phyloP scores from a whole-genome alignment of 2,113 vertebrate genomes.

The Bos javanicus region DNA sequence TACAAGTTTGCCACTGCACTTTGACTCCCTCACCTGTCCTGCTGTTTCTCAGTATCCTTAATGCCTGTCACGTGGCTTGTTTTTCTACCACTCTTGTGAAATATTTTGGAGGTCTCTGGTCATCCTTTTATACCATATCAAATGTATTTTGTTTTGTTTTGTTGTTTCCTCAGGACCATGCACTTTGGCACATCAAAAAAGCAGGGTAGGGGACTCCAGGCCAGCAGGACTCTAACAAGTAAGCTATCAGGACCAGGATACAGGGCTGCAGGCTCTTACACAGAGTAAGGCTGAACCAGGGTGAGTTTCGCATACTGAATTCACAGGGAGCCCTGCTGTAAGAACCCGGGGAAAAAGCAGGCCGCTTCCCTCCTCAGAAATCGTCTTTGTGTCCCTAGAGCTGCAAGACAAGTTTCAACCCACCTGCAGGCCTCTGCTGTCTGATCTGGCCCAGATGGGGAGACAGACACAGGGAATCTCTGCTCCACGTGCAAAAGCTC shows the following conservation, averaged over 20 bases:
- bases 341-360: fast-evolving
- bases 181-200: background rate
- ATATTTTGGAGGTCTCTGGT: background rate
- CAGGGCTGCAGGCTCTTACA: background rate
- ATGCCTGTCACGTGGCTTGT: background rate
- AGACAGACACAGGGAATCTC: background rate
- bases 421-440: background rate
- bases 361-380: background rate
- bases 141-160: background rate
- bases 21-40: fast-evolving
- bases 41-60: background rate
- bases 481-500: fast-evolving
- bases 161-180: background rate
- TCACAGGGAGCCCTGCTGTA: fast-evolving
- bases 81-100: background rate
- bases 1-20: no score
- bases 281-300: fast-evolving
- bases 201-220: background rate
- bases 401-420: background rate
- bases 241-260: background rate
- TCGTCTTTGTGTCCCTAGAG: fast-evolving
- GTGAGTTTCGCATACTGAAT: fast-evolving
- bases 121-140: background rate
- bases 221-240: background rate
- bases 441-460: background rate